Conservation (phyloP, 2,888 invertebrate species). For the Xanthostigma xanthostigma region DNA sequence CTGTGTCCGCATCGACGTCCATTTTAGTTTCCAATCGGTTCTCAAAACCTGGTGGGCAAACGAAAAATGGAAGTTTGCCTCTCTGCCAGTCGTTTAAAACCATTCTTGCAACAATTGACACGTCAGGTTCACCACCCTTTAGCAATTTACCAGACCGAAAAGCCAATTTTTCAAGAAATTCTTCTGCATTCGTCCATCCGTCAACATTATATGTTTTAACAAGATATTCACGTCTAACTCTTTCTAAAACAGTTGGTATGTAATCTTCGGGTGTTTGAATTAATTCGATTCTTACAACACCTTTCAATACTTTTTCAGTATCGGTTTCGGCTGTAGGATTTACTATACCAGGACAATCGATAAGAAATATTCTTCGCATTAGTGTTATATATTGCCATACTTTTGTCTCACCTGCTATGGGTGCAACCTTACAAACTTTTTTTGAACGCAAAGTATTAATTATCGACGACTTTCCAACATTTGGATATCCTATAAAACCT, state of each 20-base stretch:
- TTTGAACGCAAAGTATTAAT: slow-evolving; percentile 92
- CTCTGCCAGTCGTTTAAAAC: slow-evolving; percentile 98
- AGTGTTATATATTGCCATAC: slow-evolving; percentile 99
- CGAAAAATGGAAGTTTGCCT: slow-evolving; percentile 91
- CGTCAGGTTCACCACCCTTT: slow-evolving; percentile 95
- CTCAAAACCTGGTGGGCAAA: slow-evolving; percentile 72
- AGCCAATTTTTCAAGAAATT: slow-evolving; percentile 87
- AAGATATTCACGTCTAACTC: slow-evolving; percentile 81
- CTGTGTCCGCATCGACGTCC: neutral
- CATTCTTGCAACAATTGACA: slow-evolving; percentile 78
- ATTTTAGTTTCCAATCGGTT: slow-evolving; percentile 38
- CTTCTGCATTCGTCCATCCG: slow-evolving; percentile 64
- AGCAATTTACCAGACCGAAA: slow-evolving; percentile 74
- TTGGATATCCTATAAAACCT: slow-evolving; percentile 97
- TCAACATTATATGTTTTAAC: slow-evolving; percentile 77
- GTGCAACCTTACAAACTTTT: slow-evolving; percentile 97
- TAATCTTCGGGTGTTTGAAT: slow-evolving; percentile 92
- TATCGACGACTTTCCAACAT: slow-evolving; percentile 96
- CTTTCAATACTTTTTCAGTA: slow-evolving; percentile 87
- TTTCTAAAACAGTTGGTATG: slow-evolving; percentile 67
- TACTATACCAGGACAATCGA: slow-evolving; percentile 98
- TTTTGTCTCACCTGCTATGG: slow-evolving; percentile 94
- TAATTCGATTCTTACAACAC: slow-evolving; percentile 92
- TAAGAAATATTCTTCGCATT: slow-evolving; percentile 91
- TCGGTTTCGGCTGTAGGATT: slow-evolving; percentile 95